Evolutionary conservation across 2,797 vertebrate genomes (phyloP), one percentile per base, ranked within the genome.

Genomic region (Chloroceryle inda): DNA sequence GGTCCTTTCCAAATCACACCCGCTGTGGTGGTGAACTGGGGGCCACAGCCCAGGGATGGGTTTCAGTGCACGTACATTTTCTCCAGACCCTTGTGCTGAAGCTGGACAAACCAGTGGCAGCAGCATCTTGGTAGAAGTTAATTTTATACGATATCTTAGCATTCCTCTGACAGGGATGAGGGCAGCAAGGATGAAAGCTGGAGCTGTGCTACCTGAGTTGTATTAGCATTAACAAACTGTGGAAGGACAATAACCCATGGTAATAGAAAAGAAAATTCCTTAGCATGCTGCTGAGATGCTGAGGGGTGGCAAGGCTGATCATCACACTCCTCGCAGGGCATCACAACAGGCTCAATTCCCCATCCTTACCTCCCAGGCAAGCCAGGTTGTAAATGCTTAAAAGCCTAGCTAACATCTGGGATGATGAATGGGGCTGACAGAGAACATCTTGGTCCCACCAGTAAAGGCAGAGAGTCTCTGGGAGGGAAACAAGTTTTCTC

Each of bases 21-120:
- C 35, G 0, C 37, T 44, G 75, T 18, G 29, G 33, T 18, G 26
- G 11, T 55, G 44, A 82, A 45, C 23, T 29, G 31, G 45, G 58
- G 15, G 3, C 37, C 31, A 18, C 0, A 0, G 52, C 23, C 29
- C 13, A 35, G 14, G 1, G 29, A 23, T 6, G 42, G 17, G 22
- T 24, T 37, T 37, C 40, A 50, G 49, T 5, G 35, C 27, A 4
- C 3, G 9, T 22, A 11, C 3, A 1, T 20, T 17, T 37, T 29
- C 58, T 45, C 35, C 72, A 55, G 20, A 13, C 11, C 35, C 14
- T 35, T 56, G 21, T 49, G 38, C 24, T 62, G 22, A 53, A 71
- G 33, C 11, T 40, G 33, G 22, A 14, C 9, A 63, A 85, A 49
- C 3, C 29, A 7, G 22, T 11, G 22, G 21, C n/a, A 33, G 12